Conservation (phyloP, 2,797 vertebrate species). For the Muscicapa comitata region DNA sequence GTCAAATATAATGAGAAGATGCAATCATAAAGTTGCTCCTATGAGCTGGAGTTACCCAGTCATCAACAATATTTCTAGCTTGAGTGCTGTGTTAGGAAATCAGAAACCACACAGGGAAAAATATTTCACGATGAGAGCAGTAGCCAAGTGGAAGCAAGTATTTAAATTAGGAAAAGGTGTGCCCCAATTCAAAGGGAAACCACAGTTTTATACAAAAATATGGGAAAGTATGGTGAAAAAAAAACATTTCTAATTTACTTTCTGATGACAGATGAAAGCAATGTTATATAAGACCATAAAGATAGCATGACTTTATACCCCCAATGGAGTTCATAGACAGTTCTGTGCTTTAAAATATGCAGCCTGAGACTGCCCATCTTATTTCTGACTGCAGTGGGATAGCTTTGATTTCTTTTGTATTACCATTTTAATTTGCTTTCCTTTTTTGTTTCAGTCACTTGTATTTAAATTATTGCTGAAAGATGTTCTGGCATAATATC, state of each 20-base stretch:
- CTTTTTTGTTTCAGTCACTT: slow-evolving; percentile 32
- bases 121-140: background rate
- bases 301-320: background rate
- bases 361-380: background rate
- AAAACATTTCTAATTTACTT: background rate
- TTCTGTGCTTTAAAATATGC: slow-evolving; percentile 22
- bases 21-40: background rate
- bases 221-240: background rate
- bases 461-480: slow-evolving; percentile 21
- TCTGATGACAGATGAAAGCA: slow-evolving; percentile 27
- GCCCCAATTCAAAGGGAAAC: background rate
- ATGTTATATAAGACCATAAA: background rate
- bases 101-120: background rate
- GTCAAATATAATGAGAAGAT: background rate
- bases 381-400: background rate
- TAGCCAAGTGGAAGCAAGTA: background rate
- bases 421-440: slow-evolving; percentile 39
- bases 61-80: background rate
- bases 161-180: background rate
- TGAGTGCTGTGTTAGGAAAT: slow-evolving; percentile 7
- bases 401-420: slow-evolving; percentile 34
- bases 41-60: background rate
- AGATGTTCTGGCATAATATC: slow-evolving; percentile 19
- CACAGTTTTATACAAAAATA: background rate
- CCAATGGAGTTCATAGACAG: background rate